Percentiles rank a stretch among this genome's conserved stretches.
Conservation (phyloP, 2,888 invertebrate species). For the Leptinotarsa rubiginosa region DNA sequence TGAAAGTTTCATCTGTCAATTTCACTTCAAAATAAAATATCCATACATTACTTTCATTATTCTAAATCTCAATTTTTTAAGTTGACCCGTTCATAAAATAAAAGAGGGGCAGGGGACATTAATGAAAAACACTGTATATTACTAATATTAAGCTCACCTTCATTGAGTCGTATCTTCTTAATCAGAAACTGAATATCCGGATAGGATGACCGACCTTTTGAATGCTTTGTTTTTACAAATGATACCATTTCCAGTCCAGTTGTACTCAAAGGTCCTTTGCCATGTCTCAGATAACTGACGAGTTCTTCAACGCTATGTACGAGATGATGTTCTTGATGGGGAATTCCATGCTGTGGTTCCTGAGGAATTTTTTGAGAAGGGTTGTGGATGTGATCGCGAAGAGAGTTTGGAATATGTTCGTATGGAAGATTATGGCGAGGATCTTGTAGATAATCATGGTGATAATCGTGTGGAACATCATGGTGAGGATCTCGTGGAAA, state of each 20-base stretch:
- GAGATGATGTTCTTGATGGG: constrained; percentile 11
- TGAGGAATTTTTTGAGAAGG: background rate
- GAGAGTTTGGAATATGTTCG: background rate
- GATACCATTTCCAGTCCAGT: constrained; percentile 56
- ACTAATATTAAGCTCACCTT: constrained; percentile 30
- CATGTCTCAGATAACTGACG: constrained; percentile 59
- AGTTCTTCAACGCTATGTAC: constrained; percentile 48
- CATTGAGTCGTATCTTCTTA: constrained; percentile 48
- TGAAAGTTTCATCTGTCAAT: no score
- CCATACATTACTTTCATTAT: no score
- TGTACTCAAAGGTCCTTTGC: constrained; percentile 58
- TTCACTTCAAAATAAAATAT: no score
- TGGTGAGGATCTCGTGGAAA: background rate
- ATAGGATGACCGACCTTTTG: constrained; percentile 54
- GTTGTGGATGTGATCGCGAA: background rate
- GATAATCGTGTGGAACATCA: background rate
- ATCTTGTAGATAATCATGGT: background rate
- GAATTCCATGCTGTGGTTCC: background rate
- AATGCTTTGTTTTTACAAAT: constrained; percentile 58
- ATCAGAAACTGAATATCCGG: constrained; percentile 60
- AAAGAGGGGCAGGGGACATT: no score
- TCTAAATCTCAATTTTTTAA: no score
- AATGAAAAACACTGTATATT: no score
- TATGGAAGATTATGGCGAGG: background rate
- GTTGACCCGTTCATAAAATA: no score